A percentile compares a stretch with the other conserved stretches of the same genome.
phyloP scores from a whole-genome alignment of 2,888 invertebrate species.

The Heliconius sara region DNA sequence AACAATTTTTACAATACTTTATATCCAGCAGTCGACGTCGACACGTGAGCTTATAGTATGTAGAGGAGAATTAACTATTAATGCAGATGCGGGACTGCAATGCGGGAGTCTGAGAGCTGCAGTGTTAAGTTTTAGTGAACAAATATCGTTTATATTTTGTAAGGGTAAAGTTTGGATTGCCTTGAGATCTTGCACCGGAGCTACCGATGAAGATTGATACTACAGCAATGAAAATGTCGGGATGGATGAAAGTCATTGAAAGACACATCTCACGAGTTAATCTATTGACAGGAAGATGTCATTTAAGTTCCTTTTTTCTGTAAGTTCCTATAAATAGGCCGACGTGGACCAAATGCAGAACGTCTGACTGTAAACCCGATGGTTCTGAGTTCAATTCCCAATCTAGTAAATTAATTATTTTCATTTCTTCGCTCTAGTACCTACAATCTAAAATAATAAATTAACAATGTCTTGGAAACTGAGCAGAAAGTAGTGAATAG shows the following conservation, averaged over 20 bases:
- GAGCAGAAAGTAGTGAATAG: too few relatives aligned
- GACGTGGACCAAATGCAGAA: not conserved
- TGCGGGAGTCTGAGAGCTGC: constrained; percentile 46
- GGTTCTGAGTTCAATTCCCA: not conserved
- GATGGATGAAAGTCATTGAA: not conserved
- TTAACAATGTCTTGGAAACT: too few relatives aligned
- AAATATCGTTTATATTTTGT: constrained; percentile 31
- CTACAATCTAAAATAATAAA: too few relatives aligned
- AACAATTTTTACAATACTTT: not conserved
- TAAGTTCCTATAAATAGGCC: not conserved
- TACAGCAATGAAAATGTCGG: constrained; percentile 9
- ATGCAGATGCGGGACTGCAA: constrained; percentile 42
- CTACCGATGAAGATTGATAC: constrained; percentile 26
- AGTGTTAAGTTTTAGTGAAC: constrained; percentile 2
- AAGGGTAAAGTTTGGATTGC: constrained; percentile 14
- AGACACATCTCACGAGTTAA: not conserved
- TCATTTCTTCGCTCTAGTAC: too few relatives aligned
- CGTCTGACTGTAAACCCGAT: not conserved
- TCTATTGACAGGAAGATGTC: not conserved
- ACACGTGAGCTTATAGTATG: not conserved
- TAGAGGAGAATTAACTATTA: constrained; percentile 36
- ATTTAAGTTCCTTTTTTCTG: not conserved
- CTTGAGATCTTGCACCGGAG: constrained; percentile 1
- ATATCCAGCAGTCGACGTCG: not conserved
- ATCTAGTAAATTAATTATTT: too few relatives aligned